A percentile compares a stretch with the other conserved stretches of the same genome.
phyloP scores from a whole-genome alignment of 1,140 invertebrate species.

The Acarapis woodi region DNA sequence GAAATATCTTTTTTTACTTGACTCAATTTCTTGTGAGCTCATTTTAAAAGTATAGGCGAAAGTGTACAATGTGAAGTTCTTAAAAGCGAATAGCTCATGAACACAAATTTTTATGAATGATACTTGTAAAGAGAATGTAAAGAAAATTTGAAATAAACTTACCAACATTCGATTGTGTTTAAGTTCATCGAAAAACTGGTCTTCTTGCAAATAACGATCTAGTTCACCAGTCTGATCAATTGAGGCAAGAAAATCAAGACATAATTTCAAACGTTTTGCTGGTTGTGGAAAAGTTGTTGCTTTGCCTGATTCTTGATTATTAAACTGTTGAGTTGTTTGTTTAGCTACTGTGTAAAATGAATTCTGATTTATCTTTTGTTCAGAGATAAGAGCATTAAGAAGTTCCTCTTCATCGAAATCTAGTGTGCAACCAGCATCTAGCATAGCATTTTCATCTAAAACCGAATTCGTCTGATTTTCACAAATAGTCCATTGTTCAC shows the following conservation, averaged over 20 bases:
- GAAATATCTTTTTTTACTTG: too few relatives aligned
- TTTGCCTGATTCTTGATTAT: not conserved
- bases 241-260: constrained; percentile 17
- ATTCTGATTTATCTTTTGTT: not conserved
- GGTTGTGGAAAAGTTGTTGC: not conserved
- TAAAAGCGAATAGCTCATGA: too few relatives aligned
- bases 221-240: constrained; percentile 18
- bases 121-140: not conserved
- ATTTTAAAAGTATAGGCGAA: too few relatives aligned
- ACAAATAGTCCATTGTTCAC: constrained; percentile 8
- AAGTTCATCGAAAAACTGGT: constrained; percentile 15
- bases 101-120: too few relatives aligned
- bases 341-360: not conserved
- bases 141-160: constrained; percentile 5
- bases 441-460: constrained; percentile 5
- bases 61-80: too few relatives aligned
- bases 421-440: constrained; percentile 5
- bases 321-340: not conserved
- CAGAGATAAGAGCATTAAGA: not conserved
- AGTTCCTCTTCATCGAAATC: not conserved
- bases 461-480: constrained; percentile 15
- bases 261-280: constrained; percentile 16
- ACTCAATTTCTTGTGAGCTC: too few relatives aligned
- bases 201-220: constrained; percentile 15
- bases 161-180: constrained; percentile 17